Conservation (phyloP, 2,888 invertebrate genomes). For the Elegia similella region DNA sequence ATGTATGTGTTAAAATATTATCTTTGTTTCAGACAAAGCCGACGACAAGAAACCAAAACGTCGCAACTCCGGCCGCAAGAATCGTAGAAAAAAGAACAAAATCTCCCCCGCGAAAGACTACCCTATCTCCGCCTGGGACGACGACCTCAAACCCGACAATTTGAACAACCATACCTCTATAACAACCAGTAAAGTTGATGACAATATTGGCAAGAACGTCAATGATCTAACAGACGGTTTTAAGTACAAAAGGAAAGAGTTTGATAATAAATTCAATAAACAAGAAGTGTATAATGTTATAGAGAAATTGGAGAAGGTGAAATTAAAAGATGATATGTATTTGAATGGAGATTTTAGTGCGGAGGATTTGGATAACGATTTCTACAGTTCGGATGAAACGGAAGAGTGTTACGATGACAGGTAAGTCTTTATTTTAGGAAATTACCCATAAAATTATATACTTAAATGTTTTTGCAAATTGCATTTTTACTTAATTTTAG, state of each 20-base stretch:
- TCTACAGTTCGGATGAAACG: slow-evolving; percentile 61
- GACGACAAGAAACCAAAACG: slow-evolving; percentile 60
- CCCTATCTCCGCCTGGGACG: slow-evolving; percentile 26
- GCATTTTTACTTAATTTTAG: no score
- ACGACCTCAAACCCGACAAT: not conserved
- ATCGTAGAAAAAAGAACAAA: slow-evolving; percentile 61
- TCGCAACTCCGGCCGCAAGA: slow-evolving; percentile 60
- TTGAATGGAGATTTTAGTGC: slow-evolving; percentile 59
- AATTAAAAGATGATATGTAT: slow-evolving; percentile 64
- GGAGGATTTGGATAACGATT: slow-evolving; percentile 59
- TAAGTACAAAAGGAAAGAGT: slow-evolving; percentile 33
- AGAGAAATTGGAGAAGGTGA: slow-evolving; percentile 64
- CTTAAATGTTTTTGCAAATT: no score
- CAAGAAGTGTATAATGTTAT: slow-evolving; percentile 58
- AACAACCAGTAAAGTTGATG: slow-evolving; percentile 39
- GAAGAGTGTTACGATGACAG: slow-evolving; percentile 61
- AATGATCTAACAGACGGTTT: slow-evolving; percentile 51
- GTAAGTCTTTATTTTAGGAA: slow-evolving; percentile 42
- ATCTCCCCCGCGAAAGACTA: slow-evolving; percentile 56
- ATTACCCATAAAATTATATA: not conserved
- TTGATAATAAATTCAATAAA: slow-evolving; percentile 33
- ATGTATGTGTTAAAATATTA: not conserved
- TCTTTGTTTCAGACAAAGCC: slow-evolving; percentile 33
- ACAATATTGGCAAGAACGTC: slow-evolving; percentile 63
- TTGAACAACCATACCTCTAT: slow-evolving; percentile 43